Base-by-base conservation (phyloP, 2,797 vertebrate genomes). In the Orestias chungarensis region DNA sequence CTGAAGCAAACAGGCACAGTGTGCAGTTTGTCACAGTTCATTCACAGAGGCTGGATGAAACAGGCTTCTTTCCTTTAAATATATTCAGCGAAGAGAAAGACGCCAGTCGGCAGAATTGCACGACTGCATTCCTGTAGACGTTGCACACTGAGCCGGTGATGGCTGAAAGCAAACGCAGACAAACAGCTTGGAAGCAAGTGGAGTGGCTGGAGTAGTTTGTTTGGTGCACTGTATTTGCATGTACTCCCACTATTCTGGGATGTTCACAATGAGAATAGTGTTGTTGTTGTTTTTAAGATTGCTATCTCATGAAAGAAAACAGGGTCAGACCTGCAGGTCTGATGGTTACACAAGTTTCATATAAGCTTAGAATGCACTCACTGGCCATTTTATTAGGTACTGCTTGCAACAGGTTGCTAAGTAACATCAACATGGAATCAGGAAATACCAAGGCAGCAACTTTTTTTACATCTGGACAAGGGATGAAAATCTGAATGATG, bases 191-290 rank as follows among this genome's bases (percentile, higher is more conserved):
- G 15, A n/a, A 66, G 72, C 66, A 47, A 75, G 20, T 9, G 44
- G 69, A 70, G 65, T 70, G 69, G 76, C 55, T 42, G 29, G 29
- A 7, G 11, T 38, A 55, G 66, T 68, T 66, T 79, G 70, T 79
- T 74, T 81, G 46, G 25, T n/a, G 55, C 20, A 62, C 33, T 33
- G 23, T 20, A 82, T 85, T 83, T 87, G 77, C 66, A 81, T 82
- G 0, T 17, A 57, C 20, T 61, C 11, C 3, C 55, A 11, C 47
- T 8, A 25, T 43, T 42, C 11, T 33, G 12, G 6, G 40, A 40
- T 44, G 43, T 44, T 71, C 3, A 43, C 27, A 27, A 8, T 44
- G 38, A 23, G 31, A 64, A 71, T 11, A n/a, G 6, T 31, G 9
- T n/a, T n/a, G n/a, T n/a, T n/a, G n/a, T n/a, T n/a, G n/a, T 20